Base-by-base conservation (phyloP, 2,797 vertebrate species). In the Propithecus deckenii region DNA sequence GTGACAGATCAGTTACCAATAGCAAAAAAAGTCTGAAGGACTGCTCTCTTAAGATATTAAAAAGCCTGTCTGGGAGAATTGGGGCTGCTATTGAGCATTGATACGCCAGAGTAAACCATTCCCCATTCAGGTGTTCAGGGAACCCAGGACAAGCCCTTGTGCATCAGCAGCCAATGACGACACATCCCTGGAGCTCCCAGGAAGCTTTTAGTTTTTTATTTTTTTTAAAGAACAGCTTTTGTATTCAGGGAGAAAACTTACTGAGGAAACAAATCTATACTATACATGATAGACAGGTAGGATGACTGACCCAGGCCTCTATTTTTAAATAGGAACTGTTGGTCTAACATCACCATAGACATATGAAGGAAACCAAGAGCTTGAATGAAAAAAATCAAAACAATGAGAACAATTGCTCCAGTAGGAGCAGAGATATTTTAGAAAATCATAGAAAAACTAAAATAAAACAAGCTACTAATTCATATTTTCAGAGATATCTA, bases 401-500 rank as follows among this genome's bases (percentile, higher is more conserved):
- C 17, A 46, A 76, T 30, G 65, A 59, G 28, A 90, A 65, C 4
- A 86, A 0, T 38, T 74, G 25, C 11, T 20, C 14, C 9, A 79
- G 55, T 84, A 6, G 57, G 89, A 74, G 22, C 50, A 96, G 52
- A 91, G 30, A 46, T 84, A 43, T 84, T 94, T 83, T 69, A 86
- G 88, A 85, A 41, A 81, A 57, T 84, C 52, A 52, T 57, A 55
- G 59, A 67, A 80, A 84, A 88, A 38, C 75, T 61, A 72, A 96
- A 94, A 30, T 48, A 20, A 91, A 95, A 76, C 32, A 92, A 46
- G 32, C 18, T 41, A 52, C 75, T 80, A 83, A 63, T 75, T 85
- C 32, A 71, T 96, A 50, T 74, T 94, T 43, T 89, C 43, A 75
- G 30, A 65, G 15, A 48, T 79, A 94, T 59, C 94, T 91, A 20